Evolutionary conservation across 2,113 vertebrate genomes (phyloP).

Genomic region (Aramus guarauna): DNA sequence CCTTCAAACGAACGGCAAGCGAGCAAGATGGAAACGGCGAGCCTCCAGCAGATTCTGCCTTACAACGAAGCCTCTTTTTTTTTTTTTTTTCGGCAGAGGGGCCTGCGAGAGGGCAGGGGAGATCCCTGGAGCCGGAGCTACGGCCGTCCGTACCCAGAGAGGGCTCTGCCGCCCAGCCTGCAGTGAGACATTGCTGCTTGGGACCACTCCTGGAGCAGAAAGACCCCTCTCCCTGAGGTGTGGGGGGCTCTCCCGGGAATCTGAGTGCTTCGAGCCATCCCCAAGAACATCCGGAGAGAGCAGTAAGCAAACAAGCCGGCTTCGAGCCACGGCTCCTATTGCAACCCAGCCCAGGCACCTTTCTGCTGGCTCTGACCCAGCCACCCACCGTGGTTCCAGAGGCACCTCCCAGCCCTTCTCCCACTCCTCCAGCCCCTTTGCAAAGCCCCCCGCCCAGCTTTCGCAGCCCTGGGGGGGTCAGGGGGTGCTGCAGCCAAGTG

Average conservation of each 20-base stretch:
- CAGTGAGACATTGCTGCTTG: neutral
- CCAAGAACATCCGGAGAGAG: accelerated
- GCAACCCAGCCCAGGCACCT: neutral
- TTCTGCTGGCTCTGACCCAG: neutral
- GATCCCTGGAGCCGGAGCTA: neutral
- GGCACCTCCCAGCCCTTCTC: neutral
- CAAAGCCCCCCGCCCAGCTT: neutral
- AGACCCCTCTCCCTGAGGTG: too few species aligned
- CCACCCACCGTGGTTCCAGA: neutral
- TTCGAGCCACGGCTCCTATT: accelerated
- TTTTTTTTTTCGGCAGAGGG: neutral
- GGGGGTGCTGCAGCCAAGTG: accelerated
- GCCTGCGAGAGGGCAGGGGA: neutral
- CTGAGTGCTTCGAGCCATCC: neutral
- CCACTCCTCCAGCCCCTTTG: neutral
- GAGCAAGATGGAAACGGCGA: neutral
- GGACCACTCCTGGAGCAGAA: neutral
- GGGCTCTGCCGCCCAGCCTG: neutral
- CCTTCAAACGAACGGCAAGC: neutral
- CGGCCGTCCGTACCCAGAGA: accelerated
- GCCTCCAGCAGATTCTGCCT: neutral
- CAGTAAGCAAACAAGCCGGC: neutral
- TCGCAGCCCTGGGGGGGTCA: neutral
- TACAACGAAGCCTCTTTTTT: neutral
- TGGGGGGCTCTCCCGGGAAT: neutral